Evolutionary conservation across 2,797 vertebrate genomes (phyloP), one percentile per base, ranked within the genome.

Genomic region (Esox lucius): DNA sequence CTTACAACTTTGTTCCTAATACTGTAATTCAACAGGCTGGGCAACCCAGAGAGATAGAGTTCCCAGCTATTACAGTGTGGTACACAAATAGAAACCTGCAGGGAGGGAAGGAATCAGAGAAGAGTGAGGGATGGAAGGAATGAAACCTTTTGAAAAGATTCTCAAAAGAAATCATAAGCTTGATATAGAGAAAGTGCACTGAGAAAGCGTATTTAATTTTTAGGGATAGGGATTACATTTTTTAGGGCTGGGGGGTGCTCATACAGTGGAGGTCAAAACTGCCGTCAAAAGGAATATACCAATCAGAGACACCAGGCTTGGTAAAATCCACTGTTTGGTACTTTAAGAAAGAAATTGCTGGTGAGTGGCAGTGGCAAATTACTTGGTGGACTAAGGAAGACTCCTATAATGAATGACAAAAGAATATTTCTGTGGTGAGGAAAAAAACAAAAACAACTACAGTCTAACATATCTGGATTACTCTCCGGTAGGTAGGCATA

Each of bases 21-120:
- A 46, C 80, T 78, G 80, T 77, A 85, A 78, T 66, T 84, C 77
- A 64, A 61, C 16, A 17, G 69, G 51, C 71, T 62, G 51, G 51
- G 53, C 73, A 53, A 35, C 16, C 66, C 39, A 33, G 75, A 71
- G 73, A 66, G 83, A 81, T 86, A 70, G 26, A 72, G 78, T 88
- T 87, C 74, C 73, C 31, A 68, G 62, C 2, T 8, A 75, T 81
- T 86, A 86, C 85, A 69, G 72, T 70, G 72, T 77, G 68, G 78
- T 66, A 84, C 75, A 15, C 77, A 87, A 88, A 90, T 88, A 85
- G 86, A 85, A 84, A 64, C 73, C 33, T 28, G 73, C 59, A 24
- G 68, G 59, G 51, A 46, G 49, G 66, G 65, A 15, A 66, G 69
- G 56, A 22, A 62, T 71, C 64, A 42, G 62, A 48, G 56, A n/a